phyloP scores from a whole-genome alignment of 2,113 vertebrate genomes.

The Mionectes macconnelli region DNA sequence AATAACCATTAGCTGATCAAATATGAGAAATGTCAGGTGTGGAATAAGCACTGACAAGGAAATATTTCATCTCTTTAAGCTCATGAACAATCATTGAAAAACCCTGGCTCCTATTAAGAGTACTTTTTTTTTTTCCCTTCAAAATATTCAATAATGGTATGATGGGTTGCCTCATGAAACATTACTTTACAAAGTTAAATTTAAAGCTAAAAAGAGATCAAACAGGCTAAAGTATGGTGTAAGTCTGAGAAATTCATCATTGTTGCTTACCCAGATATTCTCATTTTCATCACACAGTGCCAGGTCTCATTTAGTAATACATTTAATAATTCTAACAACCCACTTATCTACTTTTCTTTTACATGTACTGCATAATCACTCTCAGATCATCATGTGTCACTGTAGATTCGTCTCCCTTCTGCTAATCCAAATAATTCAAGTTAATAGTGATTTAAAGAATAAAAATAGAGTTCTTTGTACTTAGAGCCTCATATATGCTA shows the following conservation, averaged over 20 bases:
- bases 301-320: slow-evolving; percentile 49
- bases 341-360: slow-evolving; percentile 24
- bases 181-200: slow-evolving; percentile 37
- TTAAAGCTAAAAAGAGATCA: slow-evolving; percentile 47
- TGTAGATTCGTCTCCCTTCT: neutral
- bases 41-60: slow-evolving; percentile 69
- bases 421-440: slow-evolving; percentile 34
- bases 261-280: slow-evolving; percentile 45
- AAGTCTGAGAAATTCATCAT: slow-evolving; percentile 61
- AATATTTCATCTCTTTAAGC: slow-evolving; percentile 71
- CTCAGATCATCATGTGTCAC: slow-evolving; percentile 32
- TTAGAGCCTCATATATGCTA: neutral
- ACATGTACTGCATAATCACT: neutral
- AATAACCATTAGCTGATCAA: slow-evolving; percentile 78
- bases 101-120: slow-evolving; percentile 23
- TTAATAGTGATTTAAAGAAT: neutral
- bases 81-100: slow-evolving; percentile 52
- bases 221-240: slow-evolving; percentile 19
- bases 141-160: slow-evolving; percentile 9
- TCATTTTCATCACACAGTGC: slow-evolving; percentile 46
- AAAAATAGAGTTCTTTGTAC: neutral
- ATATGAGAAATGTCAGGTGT: slow-evolving; percentile 73
- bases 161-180: slow-evolving; percentile 35
- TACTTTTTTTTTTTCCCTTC: neutral
- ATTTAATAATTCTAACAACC: slow-evolving; percentile 41